phyloP scores from a whole-genome alignment of 2,888 invertebrate genomes.

The Drosophila nr. medialis region DNA sequence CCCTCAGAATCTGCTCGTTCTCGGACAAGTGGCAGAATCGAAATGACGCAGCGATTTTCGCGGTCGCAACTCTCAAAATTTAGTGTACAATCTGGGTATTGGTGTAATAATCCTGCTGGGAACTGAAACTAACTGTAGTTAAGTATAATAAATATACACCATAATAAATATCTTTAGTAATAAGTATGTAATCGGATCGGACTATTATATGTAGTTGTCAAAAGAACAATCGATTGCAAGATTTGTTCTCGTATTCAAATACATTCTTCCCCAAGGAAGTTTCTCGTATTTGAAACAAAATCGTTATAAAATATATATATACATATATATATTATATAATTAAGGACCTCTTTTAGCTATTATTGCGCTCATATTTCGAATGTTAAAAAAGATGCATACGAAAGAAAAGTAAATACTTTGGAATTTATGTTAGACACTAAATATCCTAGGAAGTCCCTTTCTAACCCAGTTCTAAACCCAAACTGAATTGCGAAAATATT shows the following conservation, averaged over 20 bases:
- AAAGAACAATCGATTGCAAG: neutral
- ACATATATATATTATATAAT: neutral
- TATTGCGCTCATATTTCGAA: neutral
- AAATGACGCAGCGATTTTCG: conserved; percentile 65
- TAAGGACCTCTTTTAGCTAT: neutral
- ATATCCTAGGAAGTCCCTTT: neutral
- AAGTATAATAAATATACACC: neutral
- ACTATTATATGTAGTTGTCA: neutral
- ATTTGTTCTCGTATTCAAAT: neutral
- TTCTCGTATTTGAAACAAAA: neutral
- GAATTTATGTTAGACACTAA: neutral
- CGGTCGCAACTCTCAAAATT: conserved; percentile 20
- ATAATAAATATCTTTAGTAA: neutral
- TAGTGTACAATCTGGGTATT: neutral
- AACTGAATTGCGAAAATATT: neutral
- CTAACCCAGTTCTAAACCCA: neutral
- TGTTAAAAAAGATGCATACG: neutral
- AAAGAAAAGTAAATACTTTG: neutral
- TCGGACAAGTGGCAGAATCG: conserved; percentile 58
- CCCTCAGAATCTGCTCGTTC: conserved; percentile 46
- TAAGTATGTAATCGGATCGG: neutral
- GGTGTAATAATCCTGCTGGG: neutral
- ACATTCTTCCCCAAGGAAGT: neutral
- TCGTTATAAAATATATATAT: neutral
- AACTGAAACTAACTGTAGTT: neutral